Evolutionary conservation across 1,140 invertebrate genomes (phyloP).

Genomic region (Aleiodes sp.): DNA sequence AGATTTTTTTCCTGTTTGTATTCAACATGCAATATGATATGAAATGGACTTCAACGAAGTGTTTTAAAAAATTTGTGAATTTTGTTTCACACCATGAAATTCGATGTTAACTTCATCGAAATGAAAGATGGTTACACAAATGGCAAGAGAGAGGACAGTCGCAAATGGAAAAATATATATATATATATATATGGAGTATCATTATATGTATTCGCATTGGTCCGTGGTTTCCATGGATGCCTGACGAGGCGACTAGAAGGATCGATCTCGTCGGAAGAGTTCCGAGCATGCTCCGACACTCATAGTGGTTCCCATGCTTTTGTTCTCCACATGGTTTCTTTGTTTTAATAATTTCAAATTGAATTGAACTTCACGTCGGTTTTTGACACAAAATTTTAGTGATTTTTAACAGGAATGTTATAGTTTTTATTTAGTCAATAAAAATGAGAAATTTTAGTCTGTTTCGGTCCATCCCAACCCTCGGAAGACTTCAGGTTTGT

Average conservation of each 20-base stretch:
- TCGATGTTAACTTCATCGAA: background rate
- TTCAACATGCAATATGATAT: too few relatives aligned
- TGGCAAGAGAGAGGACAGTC: constrained; percentile 4
- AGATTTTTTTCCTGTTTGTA: too few relatives aligned
- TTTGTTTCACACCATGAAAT: background rate
- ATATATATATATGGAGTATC: constrained; percentile 13
- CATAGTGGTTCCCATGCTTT: background rate
- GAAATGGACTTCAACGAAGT: too few relatives aligned
- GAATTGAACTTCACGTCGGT: background rate
- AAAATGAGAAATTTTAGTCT: background rate
- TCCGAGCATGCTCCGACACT: constrained; percentile 28
- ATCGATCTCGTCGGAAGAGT: constrained; percentile 59
- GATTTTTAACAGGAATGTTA: background rate
- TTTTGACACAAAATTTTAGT: background rate
- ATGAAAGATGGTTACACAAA: constrained; percentile 3
- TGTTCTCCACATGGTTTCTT: constrained; percentile 2
- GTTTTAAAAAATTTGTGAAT: background rate
- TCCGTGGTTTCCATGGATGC: constrained; percentile 63
- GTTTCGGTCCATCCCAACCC: background rate
- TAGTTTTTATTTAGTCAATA: background rate
- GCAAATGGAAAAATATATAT: constrained; percentile 35
- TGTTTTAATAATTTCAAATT: background rate
- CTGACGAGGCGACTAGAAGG: constrained; percentile 25
- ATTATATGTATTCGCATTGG: constrained; percentile 58
- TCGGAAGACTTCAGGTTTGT: background rate